phyloP scores from a whole-genome alignment of 2,888 invertebrate genomes.

The Philopedon plagiatum region DNA sequence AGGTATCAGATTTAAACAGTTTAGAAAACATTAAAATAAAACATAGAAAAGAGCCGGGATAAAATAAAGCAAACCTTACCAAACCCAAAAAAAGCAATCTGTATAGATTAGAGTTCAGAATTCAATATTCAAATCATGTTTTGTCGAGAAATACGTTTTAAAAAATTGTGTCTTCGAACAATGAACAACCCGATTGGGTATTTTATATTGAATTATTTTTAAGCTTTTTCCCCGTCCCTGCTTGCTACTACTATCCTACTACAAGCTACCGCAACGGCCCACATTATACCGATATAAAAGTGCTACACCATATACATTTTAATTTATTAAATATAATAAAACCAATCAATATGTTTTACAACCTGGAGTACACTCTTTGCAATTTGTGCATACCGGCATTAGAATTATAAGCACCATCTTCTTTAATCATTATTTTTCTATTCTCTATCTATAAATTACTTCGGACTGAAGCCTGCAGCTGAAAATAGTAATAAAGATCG shows the following conservation, averaged over 20 bases:
- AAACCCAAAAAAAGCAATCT: no score
- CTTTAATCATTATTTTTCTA: neutral
- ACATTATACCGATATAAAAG: neutral
- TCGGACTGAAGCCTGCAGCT: conserved; percentile 36
- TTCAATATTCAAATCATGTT: no score
- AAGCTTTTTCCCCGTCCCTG: neutral
- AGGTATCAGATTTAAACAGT: no score
- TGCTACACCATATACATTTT: neutral
- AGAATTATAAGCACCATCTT: neutral
- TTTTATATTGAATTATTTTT: neutral
- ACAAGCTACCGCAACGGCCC: neutral
- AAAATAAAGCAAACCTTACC: no score
- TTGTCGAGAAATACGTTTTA: no score
- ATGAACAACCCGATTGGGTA: no score
- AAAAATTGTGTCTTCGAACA: no score
- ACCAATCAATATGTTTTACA: neutral
- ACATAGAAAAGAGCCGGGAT: no score
- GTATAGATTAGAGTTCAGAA: no score
- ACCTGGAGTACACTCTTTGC: neutral
- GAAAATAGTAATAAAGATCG: conserved; percentile 39
- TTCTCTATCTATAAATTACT: conserved; percentile 43
- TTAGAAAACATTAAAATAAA: no score
- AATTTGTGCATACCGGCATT: conserved; percentile 4
- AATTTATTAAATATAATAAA: neutral
- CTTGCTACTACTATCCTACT: neutral